phyloP scores from a whole-genome alignment of 1,140 invertebrate genomes.

The Hyles vespertilio region DNA sequence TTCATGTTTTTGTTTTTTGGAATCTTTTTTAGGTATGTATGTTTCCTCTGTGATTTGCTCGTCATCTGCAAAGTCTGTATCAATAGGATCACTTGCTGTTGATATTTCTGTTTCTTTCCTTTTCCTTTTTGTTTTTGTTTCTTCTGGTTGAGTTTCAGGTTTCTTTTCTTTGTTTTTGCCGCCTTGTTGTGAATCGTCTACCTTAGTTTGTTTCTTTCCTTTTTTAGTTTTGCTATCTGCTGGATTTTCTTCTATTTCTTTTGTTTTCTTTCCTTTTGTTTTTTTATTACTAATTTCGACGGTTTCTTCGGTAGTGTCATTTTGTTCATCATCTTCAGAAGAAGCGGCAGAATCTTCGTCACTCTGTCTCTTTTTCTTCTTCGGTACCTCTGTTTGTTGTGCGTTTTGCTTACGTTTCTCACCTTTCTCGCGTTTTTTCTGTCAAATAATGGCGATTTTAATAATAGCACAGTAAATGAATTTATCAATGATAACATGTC shows the following conservation, averaged over 20 bases:
- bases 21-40: too few relatives aligned
- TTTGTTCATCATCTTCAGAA: conserved; percentile 1
- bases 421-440: conserved; percentile 27
- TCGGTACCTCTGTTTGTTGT: conserved; percentile 6
- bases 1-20: too few relatives aligned
- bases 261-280: conserved; percentile 19
- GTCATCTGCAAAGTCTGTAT: too few relatives aligned
- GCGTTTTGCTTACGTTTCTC: conserved; percentile 13
- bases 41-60: too few relatives aligned
- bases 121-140: too few relatives aligned
- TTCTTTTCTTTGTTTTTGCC: too few relatives aligned
- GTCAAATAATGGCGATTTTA: neutral
- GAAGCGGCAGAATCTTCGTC: conserved; percentile 1
- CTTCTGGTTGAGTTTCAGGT: too few relatives aligned
- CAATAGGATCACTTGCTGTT: too few relatives aligned
- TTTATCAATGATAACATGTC: too few relatives aligned
- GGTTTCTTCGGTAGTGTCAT: neutral
- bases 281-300: conserved; percentile 7
- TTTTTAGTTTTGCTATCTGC: conserved; percentile 7
- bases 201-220: neutral
- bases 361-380: conserved; percentile 19
- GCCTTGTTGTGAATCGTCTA: too few relatives aligned
- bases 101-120: too few relatives aligned
- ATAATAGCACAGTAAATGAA: too few relatives aligned
- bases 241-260: conserved; percentile 19